Base-by-base conservation (phyloP, 2,888 invertebrate species). In the Lydus trimaculatus region DNA sequence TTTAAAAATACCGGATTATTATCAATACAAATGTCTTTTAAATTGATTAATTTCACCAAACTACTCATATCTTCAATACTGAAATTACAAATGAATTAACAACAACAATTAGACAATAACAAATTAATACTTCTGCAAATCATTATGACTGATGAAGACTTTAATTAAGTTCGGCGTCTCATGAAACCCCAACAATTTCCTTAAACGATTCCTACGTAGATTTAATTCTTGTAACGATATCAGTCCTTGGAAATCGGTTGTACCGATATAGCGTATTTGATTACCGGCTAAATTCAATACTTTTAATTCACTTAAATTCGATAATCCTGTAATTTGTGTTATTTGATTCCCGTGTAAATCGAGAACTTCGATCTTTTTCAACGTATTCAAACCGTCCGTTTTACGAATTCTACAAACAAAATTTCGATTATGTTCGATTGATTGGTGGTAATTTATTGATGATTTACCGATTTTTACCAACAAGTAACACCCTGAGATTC, bases 331-430 rank as follows among this genome's bases (percentile, higher is more conserved):
- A 23, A 95, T 90, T 73, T 85, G 86, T 25, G 84, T 81, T 75
- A 98, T 94, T 86, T 95, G 92, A 86, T 98, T 98, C 33, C 97
- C 97, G 84, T 97, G 97, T 73, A 98, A 88, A 86, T 98, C 98
- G 71, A 98, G 86, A 11, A 97, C 96, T 86, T 97, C 96, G 72
- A 98, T 85, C 77, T 95, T 94, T 33, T 88, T 83, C 63, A 95
- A 85, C 71, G 87, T 88, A 70, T 91, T 89, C 66, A 96, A 85
- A 0, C 93, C 93, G 84, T 95, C 94, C 71, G 95, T 92, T 81
- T 90, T 89, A 80, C 90, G 92, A 69, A 95, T 91, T 84, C 94
- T 93, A 85, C 61, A 88, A 87, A 61, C n/a, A 48, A 17, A 15
- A n/a, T 20, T 11, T 23, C 31, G 11, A 17, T 15, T 43, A 39